These are phyloP conservation scores for Felis chaus DNA, from an alignment of 2,113 vertebrate species.

Conservation along the genomic window DNA sequence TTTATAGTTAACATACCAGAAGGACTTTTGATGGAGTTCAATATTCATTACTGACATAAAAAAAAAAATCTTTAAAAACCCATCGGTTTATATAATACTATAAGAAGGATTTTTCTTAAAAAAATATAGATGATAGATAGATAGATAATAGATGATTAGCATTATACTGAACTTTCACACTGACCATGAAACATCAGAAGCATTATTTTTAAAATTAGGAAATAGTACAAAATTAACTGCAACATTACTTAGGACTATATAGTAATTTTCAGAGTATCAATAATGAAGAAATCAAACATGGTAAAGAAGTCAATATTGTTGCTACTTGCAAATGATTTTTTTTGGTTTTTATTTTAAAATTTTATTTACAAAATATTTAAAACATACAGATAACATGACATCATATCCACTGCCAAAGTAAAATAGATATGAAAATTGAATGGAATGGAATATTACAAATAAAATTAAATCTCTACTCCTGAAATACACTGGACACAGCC, in stretches of 20 bases:
- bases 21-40: neutral
- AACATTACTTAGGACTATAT: neutral
- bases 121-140: neutral
- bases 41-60: neutral
- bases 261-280: neutral
- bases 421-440: neutral
- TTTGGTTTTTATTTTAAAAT: neutral
- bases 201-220: neutral
- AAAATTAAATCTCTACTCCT: neutral
- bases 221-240: neutral
- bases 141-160: neutral
- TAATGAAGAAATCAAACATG: neutral
- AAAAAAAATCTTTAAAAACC: neutral
- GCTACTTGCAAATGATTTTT: neutral
- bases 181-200: neutral
- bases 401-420: neutral
- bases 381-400: neutral
- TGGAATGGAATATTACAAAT: neutral
- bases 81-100: neutral
- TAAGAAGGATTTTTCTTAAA: neutral
- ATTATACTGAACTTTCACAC: neutral
- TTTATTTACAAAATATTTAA: neutral
- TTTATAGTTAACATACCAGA: neutral
- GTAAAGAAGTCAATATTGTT: neutral
- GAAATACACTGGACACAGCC: neutral